Conservation (phyloP, 2,113 vertebrate species). For the Podilymbus podiceps region DNA sequence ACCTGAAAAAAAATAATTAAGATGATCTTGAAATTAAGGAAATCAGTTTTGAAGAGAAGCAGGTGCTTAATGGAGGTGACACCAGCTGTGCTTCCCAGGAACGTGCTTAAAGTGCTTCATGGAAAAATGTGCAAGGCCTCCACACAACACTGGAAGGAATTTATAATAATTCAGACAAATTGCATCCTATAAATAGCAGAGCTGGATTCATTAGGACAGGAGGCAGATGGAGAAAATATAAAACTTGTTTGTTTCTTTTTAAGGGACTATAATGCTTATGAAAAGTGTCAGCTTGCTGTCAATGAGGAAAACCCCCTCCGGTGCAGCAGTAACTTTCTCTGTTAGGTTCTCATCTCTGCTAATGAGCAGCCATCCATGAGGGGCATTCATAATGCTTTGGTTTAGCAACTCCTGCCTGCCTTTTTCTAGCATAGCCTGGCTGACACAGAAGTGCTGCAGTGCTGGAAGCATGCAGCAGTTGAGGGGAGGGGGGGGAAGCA, state of each 20-base stretch:
- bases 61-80: slow-evolving; percentile 64
- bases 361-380: neutral
- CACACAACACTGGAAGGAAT: slow-evolving; percentile 29
- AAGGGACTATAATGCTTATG: slow-evolving; percentile 17
- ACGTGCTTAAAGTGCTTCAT: neutral
- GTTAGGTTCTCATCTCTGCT: neutral
- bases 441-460: neutral
- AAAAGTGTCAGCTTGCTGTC: slow-evolving; percentile 47
- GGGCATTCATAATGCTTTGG: neutral
- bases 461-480: neutral
- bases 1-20: slow-evolving; percentile 61
- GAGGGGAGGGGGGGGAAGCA: neutral
- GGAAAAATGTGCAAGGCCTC: neutral
- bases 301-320: slow-evolving; percentile 2
- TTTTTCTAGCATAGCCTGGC: neutral
- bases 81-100: slow-evolving; percentile 63
- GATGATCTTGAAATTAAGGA: slow-evolving; percentile 64
- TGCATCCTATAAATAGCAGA: slow-evolving; percentile 49
- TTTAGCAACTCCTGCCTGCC: neutral
- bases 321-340: neutral
- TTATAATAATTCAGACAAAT: slow-evolving; percentile 55
- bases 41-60: slow-evolving; percentile 59
- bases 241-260: slow-evolving; percentile 57
- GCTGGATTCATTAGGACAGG: slow-evolving; percentile 53
- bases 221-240: slow-evolving; percentile 37